Conservation (phyloP, 35 echinoderm and acorn worm genomes). For the Apostichopus californicus region DNA sequence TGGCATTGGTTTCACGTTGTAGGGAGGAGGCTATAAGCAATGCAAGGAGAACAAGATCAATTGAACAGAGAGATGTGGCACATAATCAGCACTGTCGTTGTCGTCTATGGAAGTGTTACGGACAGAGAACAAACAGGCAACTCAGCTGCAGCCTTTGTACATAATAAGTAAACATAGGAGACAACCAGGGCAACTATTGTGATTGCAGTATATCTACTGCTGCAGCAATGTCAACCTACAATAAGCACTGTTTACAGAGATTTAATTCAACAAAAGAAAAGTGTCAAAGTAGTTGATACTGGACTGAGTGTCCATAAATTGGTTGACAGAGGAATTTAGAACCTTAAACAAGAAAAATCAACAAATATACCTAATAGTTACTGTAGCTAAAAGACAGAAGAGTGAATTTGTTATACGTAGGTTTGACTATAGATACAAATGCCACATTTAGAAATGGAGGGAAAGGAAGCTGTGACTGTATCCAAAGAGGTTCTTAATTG, state of each 20-base stretch:
- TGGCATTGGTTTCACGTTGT: conserved; percentile 5
- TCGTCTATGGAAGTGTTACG: conserved; percentile 41
- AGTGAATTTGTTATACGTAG: too few relatives aligned
- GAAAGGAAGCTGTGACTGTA: too few relatives aligned
- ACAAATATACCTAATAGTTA: neutral
- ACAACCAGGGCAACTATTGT: conserved; percentile 8
- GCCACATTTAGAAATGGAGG: too few relatives aligned
- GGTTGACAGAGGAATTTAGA: conserved; percentile 12
- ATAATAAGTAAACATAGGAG: conserved; percentile 37
- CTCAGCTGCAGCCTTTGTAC: conserved; percentile 16
- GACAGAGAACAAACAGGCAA: neutral
- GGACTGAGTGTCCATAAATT: neutral
- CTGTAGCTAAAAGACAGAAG: too few relatives aligned
- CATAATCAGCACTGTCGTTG: conserved; percentile 37
- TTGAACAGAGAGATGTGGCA: conserved; percentile 23
- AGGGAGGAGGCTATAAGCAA: conserved; percentile 45
- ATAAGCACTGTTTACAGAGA: neutral
- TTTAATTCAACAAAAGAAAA: neutral
- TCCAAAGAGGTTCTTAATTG: too few relatives aligned
- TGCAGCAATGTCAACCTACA: neutral
- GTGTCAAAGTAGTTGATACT: neutral
- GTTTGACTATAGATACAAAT: too few relatives aligned
- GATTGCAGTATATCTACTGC: neutral
- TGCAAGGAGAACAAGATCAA: conserved; percentile 48
- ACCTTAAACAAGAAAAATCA: neutral